These are phyloP conservation scores for Siniperca undulata DNA, from an alignment of 2,797 vertebrate species.

Conservation along the genomic window DNA sequence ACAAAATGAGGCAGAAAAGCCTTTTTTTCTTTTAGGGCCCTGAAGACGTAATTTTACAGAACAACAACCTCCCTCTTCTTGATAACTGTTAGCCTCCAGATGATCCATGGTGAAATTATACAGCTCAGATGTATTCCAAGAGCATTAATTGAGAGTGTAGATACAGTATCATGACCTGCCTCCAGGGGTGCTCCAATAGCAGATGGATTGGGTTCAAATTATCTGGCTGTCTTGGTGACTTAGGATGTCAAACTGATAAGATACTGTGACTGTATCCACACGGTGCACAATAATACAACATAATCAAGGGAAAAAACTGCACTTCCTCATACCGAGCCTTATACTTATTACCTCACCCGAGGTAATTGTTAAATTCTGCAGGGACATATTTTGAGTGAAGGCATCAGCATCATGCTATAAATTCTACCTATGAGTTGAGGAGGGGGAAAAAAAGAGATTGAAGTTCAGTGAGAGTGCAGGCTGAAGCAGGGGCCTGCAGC, in stretches of 20 bases:
- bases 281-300: conserved; percentile 64
- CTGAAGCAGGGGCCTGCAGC: conserved; percentile 88
- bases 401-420: conserved; percentile 94
- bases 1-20: conserved; percentile 40
- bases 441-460: conserved; percentile 54
- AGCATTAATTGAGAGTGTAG: conserved; percentile 61
- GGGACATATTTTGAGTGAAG: conserved; percentile 91
- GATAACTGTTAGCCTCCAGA: conserved; percentile 71
- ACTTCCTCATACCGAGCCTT: conserved; percentile 76
- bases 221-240: conserved; percentile 74
- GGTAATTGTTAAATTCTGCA: conserved; percentile 91
- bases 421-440: conserved; percentile 89
- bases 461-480: conserved; percentile 98
- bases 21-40: conserved; percentile 33
- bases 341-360: conserved; percentile 87
- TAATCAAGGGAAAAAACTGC: conserved; percentile 58
- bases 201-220: conserved; percentile 76
- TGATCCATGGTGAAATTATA: conserved; percentile 68
- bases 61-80: conserved; percentile 60
- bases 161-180: conserved; percentile 64
- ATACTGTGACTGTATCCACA: conserved; percentile 73
- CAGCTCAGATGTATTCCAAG: conserved; percentile 71
- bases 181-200: conserved; percentile 69
- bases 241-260: conserved; percentile 82
- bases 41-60: conserved; percentile 54